Base-by-base conservation (phyloP, 2,888 invertebrate genomes). In the Lithodes maja region DNA sequence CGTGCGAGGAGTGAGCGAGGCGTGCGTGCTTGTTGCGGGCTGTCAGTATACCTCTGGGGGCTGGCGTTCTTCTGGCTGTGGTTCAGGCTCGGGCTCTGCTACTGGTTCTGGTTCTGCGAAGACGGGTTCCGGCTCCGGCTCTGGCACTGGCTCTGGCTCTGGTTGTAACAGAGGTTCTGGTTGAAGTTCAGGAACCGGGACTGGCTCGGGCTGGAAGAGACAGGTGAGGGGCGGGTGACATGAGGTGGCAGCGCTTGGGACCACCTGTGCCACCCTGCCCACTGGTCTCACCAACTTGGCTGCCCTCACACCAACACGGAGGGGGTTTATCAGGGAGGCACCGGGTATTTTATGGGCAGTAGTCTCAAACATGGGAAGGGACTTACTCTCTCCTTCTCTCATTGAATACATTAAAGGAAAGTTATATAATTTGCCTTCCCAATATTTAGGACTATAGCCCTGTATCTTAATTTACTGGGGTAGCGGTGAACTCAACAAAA, bases 161-260 rank as follows among this genome's bases (percentile, higher is more conserved):
- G 83, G 69, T 15, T 69, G 12, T 52, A 9, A 80, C 2, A 49
- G 53, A 15, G 71, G 80, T 79, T 52, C 49, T 49, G 86, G 79
- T 54, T 61, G 12, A 5, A 80, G 80, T 80, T 69, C 80, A 17
- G 69, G 86, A 33, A 55, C 77, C 71, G 54, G 85, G 69, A 78
- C 82, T 54, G 89, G 90, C 77, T 86, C 90, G 55, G 90, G 87
- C 90, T 90, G 90, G 55, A 90, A 90, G 85, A 85, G 53, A 87
- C 81, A 84, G 52, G 84, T 81, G 77, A 86, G 74, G 49, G 49
- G 71, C 78, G 71, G 71, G 61, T 68, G 80, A 61, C 75, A 86
- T 81, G 50, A 33, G 55, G 68, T 74, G 33, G 68, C 68, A 61
- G 68, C 68, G 68, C 68, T 61, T 15, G 15, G 68, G 15, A 7